Base-by-base conservation (phyloP, 2,113 vertebrate species). In the Ammodytes dubius region DNA sequence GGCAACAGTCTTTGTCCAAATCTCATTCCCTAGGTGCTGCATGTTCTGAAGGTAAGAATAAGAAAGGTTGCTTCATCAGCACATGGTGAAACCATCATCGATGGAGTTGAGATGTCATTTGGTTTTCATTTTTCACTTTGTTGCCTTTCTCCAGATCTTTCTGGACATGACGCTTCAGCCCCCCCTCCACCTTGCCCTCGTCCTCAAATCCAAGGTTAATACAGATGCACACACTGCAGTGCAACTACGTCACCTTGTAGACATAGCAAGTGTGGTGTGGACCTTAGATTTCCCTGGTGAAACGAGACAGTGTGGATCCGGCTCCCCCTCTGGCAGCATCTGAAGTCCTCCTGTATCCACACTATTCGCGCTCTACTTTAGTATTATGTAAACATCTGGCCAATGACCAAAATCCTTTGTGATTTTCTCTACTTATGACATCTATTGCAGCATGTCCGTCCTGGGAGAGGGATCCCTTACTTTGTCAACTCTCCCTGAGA, bases 91-190 rank as follows among this genome's bases (percentile, higher is more conserved):
- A 0, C 15, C 37, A 39, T 71, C 7, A 10, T 15, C 46, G 4
- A 61, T 60, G 5, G 1, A 69, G 10, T 57, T 60, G 4, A 45
- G 14, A 56, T 37, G 11, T 71, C 0, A 11, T 61, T 10, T 73
- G 14, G 5, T 70, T 69, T 49, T 53, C 19, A 8, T 60, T 2
- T 46, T 67, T 10, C 27, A 27, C 7, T 45, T 35, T 42, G 5
- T 84, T 39, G 6, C 4, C 6, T 77, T 17, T 77, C 43, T 42
- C 1, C 0, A 10, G 9, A 3, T 74, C 40, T 69, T 9, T 71
- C 6, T 83, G 47, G 27, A 52, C 19, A 58, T 83, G 35, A 82
- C 89, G 89, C 87, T 53, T 90, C 89, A 19, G 89, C 84, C 0
- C 84, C 89, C 0, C 76, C 84, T 70, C 63, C 66, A 49, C 82